Percentiles rank a stretch among this genome's conserved stretches.
Conservation (phyloP, 2,888 invertebrate species). For the Tenthredo livida region DNA sequence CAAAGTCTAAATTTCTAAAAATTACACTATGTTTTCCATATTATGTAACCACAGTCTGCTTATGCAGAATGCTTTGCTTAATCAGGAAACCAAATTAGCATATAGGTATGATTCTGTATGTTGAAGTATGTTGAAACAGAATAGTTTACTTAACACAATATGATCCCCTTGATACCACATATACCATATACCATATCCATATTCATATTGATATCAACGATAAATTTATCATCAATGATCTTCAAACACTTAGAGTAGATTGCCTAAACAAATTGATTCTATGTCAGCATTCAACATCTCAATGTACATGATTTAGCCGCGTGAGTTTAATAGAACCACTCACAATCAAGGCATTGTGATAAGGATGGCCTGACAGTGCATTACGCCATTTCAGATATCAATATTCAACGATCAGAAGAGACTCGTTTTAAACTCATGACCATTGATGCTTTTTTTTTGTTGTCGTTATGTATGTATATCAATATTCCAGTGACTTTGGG, state of each 20-base stretch:
- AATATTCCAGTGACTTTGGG: not conserved
- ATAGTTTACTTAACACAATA: not conserved
- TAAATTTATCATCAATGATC: not conserved
- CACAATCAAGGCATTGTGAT: not conserved
- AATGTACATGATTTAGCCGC: slow-evolving; percentile 4
- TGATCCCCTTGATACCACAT: not conserved
- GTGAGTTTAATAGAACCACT: slow-evolving; percentile 24
- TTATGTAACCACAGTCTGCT: slow-evolving; percentile 14
- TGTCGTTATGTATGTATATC: not conserved
- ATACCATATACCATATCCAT: not conserved
- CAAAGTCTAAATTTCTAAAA: slow-evolving; percentile 47
- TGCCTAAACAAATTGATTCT: not conserved
- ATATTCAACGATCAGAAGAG: slow-evolving; percentile 20
- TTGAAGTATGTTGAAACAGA: not conserved
- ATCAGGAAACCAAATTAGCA: slow-evolving; percentile 6
- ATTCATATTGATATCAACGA: not conserved
- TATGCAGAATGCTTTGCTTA: slow-evolving; percentile 21
- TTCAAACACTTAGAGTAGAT: not conserved
- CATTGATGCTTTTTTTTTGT: not conserved
- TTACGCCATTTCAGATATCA: not conserved
- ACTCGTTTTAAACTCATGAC: not conserved
- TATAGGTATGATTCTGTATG: not conserved
- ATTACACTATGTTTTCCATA: slow-evolving; percentile 35
- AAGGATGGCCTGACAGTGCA: slow-evolving; percentile 36
- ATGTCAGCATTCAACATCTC: not conserved